Evolutionary conservation across 2,797 vertebrate species (phyloP), one percentile per base, ranked within the genome.

Genomic region (Hoplostethus atlanticus): DNA sequence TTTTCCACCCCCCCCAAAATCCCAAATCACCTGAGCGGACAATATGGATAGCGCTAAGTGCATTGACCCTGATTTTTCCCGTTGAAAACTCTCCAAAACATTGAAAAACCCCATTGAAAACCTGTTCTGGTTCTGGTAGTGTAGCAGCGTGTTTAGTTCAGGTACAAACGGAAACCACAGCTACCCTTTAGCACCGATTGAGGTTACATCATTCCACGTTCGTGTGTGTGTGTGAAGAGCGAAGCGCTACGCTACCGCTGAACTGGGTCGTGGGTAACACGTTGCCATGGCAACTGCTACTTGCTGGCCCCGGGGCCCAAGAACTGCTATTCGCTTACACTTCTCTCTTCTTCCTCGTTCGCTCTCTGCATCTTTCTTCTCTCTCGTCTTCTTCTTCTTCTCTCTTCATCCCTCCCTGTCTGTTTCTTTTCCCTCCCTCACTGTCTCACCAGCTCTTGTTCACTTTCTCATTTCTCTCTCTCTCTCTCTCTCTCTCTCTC

Each of bases 211-310:
- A 76, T 57, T 86, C 69, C n/a, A 3, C 48, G 46, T 65, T 38
- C 1, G 10, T 10, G 55, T 42, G 38, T 11, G 38, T 25, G 25
- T 30, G 60, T 31, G 56, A 42, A 28, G 74, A 61, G 64, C n/a
- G 46, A 58, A 72, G 68, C 28, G 34, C 82, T 68, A 76, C 47
- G 30, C 80, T 73, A 4, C 55, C 75, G 93, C 88, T 94, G 94
- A 95, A 95, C 90, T 97, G 96, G 96, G 95, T 96, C 93, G 92
- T 93, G 95, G 96, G 95, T 96, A 97, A 96, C 95, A 90, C 87
- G 95, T 93, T 96, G 93, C 97, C 91, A 97, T 97, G 93, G 96
- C 94, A 96, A 98, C 96, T 88, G 92, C 93, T 94, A 90, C 96
- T 96, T 76, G 63, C 94, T 87, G 90, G 96, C 94, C 95, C 40